Conservation (phyloP, 2,888 invertebrate genomes). For the Harpalus rufipes region DNA sequence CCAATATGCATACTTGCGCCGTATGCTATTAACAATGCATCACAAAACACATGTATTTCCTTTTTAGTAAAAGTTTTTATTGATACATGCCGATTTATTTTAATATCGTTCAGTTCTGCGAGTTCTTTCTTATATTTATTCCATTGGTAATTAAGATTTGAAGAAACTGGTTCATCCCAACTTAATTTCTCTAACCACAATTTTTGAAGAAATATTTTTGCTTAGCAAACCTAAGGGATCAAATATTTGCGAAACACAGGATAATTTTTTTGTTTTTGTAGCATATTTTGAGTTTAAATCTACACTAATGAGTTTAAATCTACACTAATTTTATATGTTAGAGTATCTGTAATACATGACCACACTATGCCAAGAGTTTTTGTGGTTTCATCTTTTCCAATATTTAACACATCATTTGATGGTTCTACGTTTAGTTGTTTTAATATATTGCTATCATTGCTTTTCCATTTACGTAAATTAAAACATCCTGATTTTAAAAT, state of each 20-base stretch:
- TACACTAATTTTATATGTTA: slow-evolving; percentile 8
- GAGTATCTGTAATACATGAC: not conserved
- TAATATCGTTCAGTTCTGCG: slow-evolving; percentile 53
- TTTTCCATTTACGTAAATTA: slow-evolving; percentile 16
- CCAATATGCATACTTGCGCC: slow-evolving; percentile 68
- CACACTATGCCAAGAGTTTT: slow-evolving; percentile 5
- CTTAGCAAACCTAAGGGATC: slow-evolving; percentile 68
- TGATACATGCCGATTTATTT: slow-evolving; percentile 67
- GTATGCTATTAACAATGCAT: slow-evolving; percentile 69
- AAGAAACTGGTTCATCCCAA: slow-evolving; percentile 69
- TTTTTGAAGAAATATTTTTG: slow-evolving; percentile 70
- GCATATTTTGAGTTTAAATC: not conserved
- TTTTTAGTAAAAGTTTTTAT: slow-evolving; percentile 6
- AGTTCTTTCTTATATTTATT: slow-evolving; percentile 58
- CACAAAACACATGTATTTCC: slow-evolving; percentile 71
- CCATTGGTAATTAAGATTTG: slow-evolving; percentile 65
- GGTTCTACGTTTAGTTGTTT: not conserved
- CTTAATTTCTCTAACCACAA: slow-evolving; percentile 68
- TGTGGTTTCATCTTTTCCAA: not conserved
- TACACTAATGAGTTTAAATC: too few relatives aligned
- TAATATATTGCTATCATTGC: not conserved
- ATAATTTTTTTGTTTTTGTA: slow-evolving; percentile 67
- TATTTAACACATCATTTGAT: not conserved
- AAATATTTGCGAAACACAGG: slow-evolving; percentile 69
- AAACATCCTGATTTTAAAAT: not conserved